phyloP scores from a whole-genome alignment of 1,140 invertebrate genomes.

The Lerema accius region DNA sequence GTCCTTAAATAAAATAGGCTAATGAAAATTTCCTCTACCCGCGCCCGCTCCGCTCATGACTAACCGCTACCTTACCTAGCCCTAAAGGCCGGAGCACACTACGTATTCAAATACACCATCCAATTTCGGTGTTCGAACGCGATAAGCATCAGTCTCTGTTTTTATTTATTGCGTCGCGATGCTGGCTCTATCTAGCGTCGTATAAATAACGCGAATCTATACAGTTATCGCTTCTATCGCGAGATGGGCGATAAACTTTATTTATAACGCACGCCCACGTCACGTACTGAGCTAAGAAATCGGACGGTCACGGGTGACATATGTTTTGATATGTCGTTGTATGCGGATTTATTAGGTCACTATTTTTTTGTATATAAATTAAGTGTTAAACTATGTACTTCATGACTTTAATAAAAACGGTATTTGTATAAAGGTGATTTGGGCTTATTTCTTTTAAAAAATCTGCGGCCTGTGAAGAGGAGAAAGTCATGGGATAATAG shows the following conservation, averaged over 20 bases:
- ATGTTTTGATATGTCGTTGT: conserved; percentile 15
- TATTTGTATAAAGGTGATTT: no score
- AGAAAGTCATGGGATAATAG: no score
- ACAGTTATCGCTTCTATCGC: conserved; percentile 57
- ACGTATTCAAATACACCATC: conserved; percentile 40
- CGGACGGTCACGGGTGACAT: conserved; percentile 20
- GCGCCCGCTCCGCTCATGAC: background rate
- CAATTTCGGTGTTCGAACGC: conserved; percentile 49
- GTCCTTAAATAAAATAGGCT: no score
- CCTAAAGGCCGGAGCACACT: conserved; percentile 38
- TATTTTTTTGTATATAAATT: no score
- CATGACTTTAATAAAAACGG: no score
- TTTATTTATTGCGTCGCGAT: conserved; percentile 59
- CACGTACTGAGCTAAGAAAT: conserved; percentile 31
- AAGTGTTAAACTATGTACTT: no score
- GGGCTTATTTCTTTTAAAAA: no score
- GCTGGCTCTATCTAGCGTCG: conserved; percentile 50
- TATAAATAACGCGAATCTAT: conserved; percentile 61
- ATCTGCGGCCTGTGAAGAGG: no score
- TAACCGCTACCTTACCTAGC: conserved; percentile 4
- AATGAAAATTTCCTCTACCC: no score
- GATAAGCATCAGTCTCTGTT: conserved; percentile 58
- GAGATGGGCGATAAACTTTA: conserved; percentile 55
- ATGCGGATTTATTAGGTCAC: background rate
- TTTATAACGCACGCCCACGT: conserved; percentile 57